phyloP scores from a whole-genome alignment of 2,888 invertebrate genomes.

The Aricia artaxerxes region DNA sequence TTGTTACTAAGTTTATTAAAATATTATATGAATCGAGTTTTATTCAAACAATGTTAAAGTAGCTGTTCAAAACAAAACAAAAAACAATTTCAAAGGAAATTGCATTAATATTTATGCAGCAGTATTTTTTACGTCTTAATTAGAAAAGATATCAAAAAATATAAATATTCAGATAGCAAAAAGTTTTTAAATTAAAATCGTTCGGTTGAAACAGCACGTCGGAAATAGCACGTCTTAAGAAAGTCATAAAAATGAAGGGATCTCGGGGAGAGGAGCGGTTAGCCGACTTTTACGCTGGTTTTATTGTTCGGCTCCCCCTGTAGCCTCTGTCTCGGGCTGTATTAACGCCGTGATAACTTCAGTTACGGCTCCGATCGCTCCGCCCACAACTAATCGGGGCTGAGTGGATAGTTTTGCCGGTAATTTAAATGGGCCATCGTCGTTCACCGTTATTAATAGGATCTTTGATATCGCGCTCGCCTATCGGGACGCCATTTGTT shows the following conservation, averaged over 20 bases:
- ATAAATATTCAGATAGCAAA: conserved; percentile 36
- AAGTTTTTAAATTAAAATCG: conserved; percentile 53
- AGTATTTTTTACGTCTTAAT: background rate
- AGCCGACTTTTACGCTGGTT: conserved; percentile 75
- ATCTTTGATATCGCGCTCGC: conserved; percentile 28
- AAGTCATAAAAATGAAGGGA: conserved; percentile 67
- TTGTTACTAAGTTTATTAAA: background rate
- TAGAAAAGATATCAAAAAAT: background rate
- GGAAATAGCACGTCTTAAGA: conserved; percentile 46
- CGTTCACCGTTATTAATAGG: conserved; percentile 29
- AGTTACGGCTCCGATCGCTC: conserved; percentile 54
- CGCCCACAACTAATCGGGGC: conserved; percentile 61
- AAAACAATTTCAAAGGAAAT: background rate
- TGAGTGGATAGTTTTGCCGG: conserved; percentile 67
- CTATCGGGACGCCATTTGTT: conserved; percentile 30
- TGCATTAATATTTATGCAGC: background rate
- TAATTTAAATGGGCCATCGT: conserved; percentile 58
- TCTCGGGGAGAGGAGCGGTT: conserved; percentile 62
- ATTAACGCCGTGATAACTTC: conserved; percentile 73
- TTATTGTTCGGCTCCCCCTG: conserved; percentile 71
- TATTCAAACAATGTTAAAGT: background rate
- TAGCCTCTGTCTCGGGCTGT: conserved; percentile 70
- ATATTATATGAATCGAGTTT: background rate
- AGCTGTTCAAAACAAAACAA: background rate
- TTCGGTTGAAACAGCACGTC: conserved; percentile 64